These are phyloP conservation scores for Drosophila leonis DNA, from an alignment of 2,888 invertebrate species.

Conservation along the genomic window DNA sequence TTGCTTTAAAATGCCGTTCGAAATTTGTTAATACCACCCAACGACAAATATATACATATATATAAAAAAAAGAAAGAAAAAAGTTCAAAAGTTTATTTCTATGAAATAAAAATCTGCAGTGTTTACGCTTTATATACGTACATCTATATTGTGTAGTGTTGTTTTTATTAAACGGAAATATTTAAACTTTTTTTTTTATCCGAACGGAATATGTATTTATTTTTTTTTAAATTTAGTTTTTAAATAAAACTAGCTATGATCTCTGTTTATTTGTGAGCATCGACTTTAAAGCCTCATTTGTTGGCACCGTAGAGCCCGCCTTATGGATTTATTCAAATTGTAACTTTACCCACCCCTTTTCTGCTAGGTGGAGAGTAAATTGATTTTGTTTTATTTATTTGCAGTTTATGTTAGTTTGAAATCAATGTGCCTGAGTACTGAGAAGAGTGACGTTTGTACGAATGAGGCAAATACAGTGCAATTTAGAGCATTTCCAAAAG, in stretches of 20 bases:
- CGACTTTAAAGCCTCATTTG: not conserved
- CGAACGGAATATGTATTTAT: not conserved
- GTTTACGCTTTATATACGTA: conserved; percentile 49
- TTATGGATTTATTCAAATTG: not conserved
- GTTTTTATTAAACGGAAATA: conserved; percentile 2
- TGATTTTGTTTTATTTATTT: no score
- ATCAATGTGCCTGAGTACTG: no score
- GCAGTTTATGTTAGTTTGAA: no score
- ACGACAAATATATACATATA: conserved; percentile 25
- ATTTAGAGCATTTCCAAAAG: no score
- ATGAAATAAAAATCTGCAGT: conserved; percentile 54
- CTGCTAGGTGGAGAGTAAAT: no score
- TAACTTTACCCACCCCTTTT: no score
- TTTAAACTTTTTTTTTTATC: not conserved
- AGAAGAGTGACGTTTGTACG: no score
- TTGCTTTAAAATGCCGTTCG: conserved; percentile 27
- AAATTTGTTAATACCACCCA: conserved; percentile 28
- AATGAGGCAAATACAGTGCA: no score
- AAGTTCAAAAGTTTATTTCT: conserved; percentile 47
- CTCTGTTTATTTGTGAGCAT: not conserved
- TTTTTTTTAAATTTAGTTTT: conserved; percentile 34
- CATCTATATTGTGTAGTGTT: conserved; percentile 55
- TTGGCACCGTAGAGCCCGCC: not conserved
- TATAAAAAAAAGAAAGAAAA: conserved; percentile 4
- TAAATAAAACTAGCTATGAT: conserved; percentile 61